Conservation (phyloP, 1,140 invertebrate species). For the Brachionus manjavacas region DNA sequence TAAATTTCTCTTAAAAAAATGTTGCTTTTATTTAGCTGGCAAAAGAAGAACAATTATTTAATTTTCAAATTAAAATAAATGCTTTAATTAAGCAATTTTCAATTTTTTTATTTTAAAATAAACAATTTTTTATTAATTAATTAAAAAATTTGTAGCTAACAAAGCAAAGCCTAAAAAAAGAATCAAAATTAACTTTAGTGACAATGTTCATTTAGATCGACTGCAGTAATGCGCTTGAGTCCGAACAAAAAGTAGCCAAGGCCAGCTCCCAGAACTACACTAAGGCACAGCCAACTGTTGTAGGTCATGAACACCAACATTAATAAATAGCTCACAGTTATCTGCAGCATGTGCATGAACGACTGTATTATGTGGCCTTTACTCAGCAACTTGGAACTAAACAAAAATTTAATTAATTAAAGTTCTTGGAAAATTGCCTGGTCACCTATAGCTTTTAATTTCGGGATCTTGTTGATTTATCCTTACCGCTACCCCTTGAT, state of each 20-base stretch:
- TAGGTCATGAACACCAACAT: conserved; percentile 99
- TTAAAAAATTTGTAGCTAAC: not conserved
- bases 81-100: too few relatives aligned
- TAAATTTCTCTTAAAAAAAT: too few relatives aligned
- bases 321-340: conserved; percentile 81
- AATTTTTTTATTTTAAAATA: too few relatives aligned
- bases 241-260: conserved; percentile 88
- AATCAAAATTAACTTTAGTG: conserved; percentile 62
- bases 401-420: not conserved
- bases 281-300: conserved; percentile 85
- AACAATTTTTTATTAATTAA: not conserved
- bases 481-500: not conserved
- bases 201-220: conserved; percentile 89
- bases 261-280: conserved; percentile 79
- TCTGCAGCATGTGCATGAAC: conserved; percentile 78
- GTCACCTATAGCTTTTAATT: not conserved
- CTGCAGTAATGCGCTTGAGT: conserved; percentile 77
- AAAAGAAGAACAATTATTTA: too few relatives aligned
- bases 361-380: conserved; percentile 74
- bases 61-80: too few relatives aligned
- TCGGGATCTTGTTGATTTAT: not conserved
- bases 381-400: conserved; percentile 48
- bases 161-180: not conserved
- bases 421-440: not conserved
- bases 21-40: too few relatives aligned